Evolutionary conservation across 2,888 invertebrate species (phyloP).

Genomic region (Gandaritis pyraliata): DNA sequence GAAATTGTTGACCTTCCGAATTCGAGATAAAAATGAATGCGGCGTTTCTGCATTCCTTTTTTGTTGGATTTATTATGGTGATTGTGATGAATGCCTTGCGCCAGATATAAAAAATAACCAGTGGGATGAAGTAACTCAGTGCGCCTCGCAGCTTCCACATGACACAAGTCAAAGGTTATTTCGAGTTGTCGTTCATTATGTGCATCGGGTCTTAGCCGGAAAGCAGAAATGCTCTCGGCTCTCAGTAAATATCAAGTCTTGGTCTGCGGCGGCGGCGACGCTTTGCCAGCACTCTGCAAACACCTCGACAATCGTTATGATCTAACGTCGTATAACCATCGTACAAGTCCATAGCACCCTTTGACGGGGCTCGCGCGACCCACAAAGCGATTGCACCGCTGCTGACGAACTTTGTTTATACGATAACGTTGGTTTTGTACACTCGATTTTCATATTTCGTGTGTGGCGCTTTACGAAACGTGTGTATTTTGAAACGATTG

Average conservation of each 20-base stretch:
- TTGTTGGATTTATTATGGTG: neutral
- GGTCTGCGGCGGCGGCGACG: slow-evolving; percentile 29
- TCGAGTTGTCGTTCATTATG: no score
- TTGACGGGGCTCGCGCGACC: slow-evolving; percentile 49
- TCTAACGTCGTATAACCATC: slow-evolving; percentile 41
- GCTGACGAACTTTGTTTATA: slow-evolving; percentile 56
- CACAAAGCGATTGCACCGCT: slow-evolving; percentile 52
- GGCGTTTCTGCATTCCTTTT: neutral
- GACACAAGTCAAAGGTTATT: no score
- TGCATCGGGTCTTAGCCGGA: neutral
- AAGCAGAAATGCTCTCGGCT: slow-evolving; percentile 15
- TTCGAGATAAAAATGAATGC: neutral
- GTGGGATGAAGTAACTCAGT: neutral
- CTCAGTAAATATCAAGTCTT: slow-evolving; percentile 70
- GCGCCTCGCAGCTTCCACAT: neutral
- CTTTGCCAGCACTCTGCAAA: slow-evolving; percentile 56
- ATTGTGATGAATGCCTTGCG: neutral
- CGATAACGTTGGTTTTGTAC: slow-evolving; percentile 52
- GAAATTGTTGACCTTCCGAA: slow-evolving; percentile 9
- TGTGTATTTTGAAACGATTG: slow-evolving; percentile 31
- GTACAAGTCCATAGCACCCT: slow-evolving; percentile 42
- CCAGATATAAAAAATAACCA: neutral
- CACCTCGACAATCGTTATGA: slow-evolving; percentile 60
- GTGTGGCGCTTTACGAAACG: slow-evolving; percentile 45
- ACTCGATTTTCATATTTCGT: slow-evolving; percentile 45